Conservation (phyloP, 2,113 vertebrate species). For the Hemibagrus wyckioides region DNA sequence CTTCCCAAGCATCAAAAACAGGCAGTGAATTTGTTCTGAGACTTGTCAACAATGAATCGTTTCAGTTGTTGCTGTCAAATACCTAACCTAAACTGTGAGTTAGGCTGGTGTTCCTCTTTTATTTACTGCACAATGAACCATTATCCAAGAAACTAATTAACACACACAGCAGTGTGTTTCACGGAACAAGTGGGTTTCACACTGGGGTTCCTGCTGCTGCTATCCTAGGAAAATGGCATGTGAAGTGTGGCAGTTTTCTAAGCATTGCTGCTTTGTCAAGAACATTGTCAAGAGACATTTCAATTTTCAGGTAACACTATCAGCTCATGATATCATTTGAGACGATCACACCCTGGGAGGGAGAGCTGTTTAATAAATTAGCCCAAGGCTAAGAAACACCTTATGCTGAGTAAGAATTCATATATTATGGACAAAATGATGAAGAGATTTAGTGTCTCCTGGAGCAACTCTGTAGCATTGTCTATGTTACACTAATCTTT, state of each 20-base stretch:
- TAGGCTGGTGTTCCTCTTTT: not conserved
- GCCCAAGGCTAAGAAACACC: not conserved
- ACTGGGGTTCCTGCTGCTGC: not conserved
- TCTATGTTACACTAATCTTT: too few species aligned
- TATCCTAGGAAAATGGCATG: not conserved
- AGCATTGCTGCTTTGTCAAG: not conserved
- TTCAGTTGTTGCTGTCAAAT: not conserved
- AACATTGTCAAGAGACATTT: constrained; percentile 20
- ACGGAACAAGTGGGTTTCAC: not conserved
- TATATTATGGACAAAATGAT: not conserved
- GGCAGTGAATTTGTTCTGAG: not conserved
- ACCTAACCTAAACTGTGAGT: not conserved
- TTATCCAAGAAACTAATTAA: constrained; percentile 21
- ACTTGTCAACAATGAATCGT: not conserved
- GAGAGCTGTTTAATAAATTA: not conserved
- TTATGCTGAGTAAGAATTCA: not conserved
- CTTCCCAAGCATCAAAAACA: not conserved
- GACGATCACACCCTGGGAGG: not conserved
- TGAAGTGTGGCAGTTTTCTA: not conserved
- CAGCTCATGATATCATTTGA: not conserved
- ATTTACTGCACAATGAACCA: constrained; percentile 2
- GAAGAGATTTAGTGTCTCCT: not conserved
- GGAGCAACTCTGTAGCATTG: not conserved
- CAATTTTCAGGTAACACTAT: constrained; percentile 5
- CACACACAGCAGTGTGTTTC: constrained; percentile 1